Evolutionary conservation across 2,113 vertebrate species (phyloP), one percentile per base, ranked within the genome.

Genomic region (Progne subis): DNA sequence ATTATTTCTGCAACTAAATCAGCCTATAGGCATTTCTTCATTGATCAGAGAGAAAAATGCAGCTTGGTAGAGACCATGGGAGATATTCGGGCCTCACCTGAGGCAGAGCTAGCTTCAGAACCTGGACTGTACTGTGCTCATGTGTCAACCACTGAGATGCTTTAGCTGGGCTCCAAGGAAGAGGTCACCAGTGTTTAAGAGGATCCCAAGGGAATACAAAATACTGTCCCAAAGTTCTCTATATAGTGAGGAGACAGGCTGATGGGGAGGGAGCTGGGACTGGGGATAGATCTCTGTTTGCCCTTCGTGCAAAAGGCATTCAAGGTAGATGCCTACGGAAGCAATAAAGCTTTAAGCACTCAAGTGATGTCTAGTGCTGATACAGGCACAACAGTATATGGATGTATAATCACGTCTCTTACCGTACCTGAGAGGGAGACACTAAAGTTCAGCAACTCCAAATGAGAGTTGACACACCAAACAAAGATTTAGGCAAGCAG

Each of bases 361-460:
- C 21, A 39, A 43, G 24, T 23, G 50, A 32, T 55, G 26, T 65
- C 46, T 39, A 44, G 53, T 56, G 20, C 9, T 34, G 23, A 39
- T 44, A 34, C 0, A 56, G 43, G 14, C 14, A 68, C 9, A 10
- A 5, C 15, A 25, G 5, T 12, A 11, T 18, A 11, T 0, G 0
- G 32, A 52, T 43, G 15, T 43, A 9, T 61, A 78, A 43, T 31
- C 1, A 0, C 29, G 28, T 39, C 10, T 39, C 44, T 92, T 85
- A 46, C 10, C 7, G 1, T 11, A 32, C 5, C 2, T 37, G 14
- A 67, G 20, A 79, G 9, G 18, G 14, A 68, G 21, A 31, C 19
- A 10, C 28, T 56, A 37, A 79, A 82, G 26, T 12, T 85, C 61
- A 82, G 14, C 18, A 55, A 8, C 52, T 71, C 43, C 56, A 68